Conservation (phyloP, 2,888 invertebrate species). For the Yponomeuta cagnagella region DNA sequence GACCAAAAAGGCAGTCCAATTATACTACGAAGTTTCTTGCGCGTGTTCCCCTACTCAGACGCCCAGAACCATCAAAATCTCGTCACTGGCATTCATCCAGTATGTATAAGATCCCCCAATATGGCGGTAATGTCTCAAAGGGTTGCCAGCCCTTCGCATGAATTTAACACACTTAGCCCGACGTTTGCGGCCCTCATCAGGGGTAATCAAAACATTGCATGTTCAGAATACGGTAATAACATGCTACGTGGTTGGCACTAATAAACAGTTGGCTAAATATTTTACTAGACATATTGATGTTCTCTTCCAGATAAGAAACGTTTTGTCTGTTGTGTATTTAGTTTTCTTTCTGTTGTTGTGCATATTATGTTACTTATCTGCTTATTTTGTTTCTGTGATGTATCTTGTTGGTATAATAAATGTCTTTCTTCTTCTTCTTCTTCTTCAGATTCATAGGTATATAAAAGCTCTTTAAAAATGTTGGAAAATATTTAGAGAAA, state of each 20-base stretch:
- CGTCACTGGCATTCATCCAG: neutral
- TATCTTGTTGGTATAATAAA: too few species aligned
- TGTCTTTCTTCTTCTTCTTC: too few species aligned
- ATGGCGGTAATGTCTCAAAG: slow-evolving; percentile 1
- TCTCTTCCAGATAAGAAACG: neutral
- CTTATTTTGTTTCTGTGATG: too few species aligned
- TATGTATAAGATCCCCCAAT: neutral
- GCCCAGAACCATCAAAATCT: neutral
- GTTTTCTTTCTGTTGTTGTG: too few species aligned
- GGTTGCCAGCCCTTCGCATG: neutral
- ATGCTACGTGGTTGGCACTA: neutral
- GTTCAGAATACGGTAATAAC: neutral
- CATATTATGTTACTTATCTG: too few species aligned
- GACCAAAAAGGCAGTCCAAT: too few species aligned
- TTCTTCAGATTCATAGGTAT: too few species aligned
- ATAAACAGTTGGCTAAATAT: neutral
- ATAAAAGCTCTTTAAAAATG: too few species aligned
- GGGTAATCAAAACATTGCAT: neutral
- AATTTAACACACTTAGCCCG: neutral
- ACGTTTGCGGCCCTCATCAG: neutral
- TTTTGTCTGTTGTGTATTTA: too few species aligned
- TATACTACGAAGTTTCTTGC: too few species aligned
- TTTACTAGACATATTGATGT: neutral
- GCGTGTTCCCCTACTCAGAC: neutral
- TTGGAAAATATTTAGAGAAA: too few species aligned